Evolutionary conservation across 2,888 invertebrate genomes (phyloP).

Genomic region (Scaptomyza parva): DNA sequence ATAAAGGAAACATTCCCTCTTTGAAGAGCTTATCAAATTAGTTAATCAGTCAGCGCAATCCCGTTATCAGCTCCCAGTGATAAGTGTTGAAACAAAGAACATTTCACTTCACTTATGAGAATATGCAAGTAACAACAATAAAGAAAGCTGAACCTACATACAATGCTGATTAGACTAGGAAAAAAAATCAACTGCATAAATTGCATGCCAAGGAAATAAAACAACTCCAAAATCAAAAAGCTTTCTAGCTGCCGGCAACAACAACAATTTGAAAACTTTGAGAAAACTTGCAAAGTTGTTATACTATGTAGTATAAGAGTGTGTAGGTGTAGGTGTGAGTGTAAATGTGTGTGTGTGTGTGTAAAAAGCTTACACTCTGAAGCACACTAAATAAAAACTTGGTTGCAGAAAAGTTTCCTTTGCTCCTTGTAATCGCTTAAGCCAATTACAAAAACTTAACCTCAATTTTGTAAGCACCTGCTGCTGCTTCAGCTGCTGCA

Average conservation of each 20-base stretch:
- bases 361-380: constrained; percentile 14
- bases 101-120: background rate
- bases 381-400: constrained; percentile 30
- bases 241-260: constrained; percentile 8
- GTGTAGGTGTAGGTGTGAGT: background rate
- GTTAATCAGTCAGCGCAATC: background rate
- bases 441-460: constrained; percentile 76
- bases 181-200: background rate
- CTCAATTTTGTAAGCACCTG: constrained; percentile 57
- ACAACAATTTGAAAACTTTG: constrained; percentile 28
- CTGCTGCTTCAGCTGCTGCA: constrained; percentile 24
- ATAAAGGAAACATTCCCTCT: background rate
- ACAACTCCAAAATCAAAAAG: background rate
- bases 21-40: background rate
- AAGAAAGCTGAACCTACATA: background rate
- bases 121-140: background rate
- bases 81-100: background rate
- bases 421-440: constrained; percentile 65
- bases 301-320: background rate
- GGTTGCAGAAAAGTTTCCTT: constrained; percentile 44
- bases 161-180: background rate
- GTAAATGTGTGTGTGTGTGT: background rate
- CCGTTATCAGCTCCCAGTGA: background rate
- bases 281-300: constrained; percentile 35
- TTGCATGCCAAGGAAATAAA: background rate